Evolutionary conservation across 1,140 invertebrate genomes (phyloP).

Genomic region (Asobara japonica): DNA sequence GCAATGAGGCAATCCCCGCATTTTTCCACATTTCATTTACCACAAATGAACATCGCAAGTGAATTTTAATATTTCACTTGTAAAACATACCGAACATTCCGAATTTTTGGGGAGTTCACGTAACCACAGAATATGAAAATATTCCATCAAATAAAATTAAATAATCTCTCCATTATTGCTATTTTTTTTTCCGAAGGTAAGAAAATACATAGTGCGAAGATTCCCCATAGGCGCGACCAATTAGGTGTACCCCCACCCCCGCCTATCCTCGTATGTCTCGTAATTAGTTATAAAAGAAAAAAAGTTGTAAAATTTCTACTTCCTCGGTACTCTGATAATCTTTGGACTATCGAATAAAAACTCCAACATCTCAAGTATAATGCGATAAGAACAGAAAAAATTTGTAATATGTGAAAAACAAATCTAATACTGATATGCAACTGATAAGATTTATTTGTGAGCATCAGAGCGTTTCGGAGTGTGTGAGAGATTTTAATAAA

Average conservation of each 20-base stretch:
- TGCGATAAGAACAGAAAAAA: not conserved
- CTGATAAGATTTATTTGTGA: not conserved
- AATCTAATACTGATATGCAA: not conserved
- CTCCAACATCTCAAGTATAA: conserved; percentile 3
- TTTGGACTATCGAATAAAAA: not conserved
- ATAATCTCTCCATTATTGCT: no score
- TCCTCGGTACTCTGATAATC: not conserved
- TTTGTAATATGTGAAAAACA: not conserved
- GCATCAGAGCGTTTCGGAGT: not conserved
- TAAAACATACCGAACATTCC: no score
- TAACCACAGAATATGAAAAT: no score
- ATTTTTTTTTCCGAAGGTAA: not conserved
- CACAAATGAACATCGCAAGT: no score
- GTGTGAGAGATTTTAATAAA: conserved; percentile 23
- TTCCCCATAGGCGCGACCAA: no score
- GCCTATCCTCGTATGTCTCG: not conserved
- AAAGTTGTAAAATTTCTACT: conserved; percentile 11
- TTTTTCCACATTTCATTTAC: no score
- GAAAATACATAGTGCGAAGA: no score
- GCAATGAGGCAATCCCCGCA: no score
- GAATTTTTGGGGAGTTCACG: no score
- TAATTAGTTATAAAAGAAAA: not conserved
- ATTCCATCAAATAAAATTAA: no score
- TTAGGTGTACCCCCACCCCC: not conserved
- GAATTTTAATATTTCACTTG: no score